Evolutionary conservation across 2,888 invertebrate species (phyloP).

Genomic region (Agrochola lota): DNA sequence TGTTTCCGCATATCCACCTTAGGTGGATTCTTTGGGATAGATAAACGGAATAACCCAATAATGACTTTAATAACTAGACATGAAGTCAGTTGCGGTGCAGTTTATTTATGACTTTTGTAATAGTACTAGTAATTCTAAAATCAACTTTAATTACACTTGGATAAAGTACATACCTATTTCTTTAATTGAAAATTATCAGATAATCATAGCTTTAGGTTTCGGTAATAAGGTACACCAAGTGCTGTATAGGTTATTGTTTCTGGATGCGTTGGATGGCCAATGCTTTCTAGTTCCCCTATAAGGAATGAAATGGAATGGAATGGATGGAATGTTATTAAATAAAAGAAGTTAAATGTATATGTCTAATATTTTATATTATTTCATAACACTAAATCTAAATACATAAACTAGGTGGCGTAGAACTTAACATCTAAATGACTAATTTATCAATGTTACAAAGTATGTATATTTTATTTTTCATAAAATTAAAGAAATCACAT

Average conservation of each 20-base stretch:
- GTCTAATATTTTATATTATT: conserved; percentile 76
- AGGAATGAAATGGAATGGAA: too few species aligned
- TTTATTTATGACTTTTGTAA: neutral
- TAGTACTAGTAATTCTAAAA: neutral
- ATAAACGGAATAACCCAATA: neutral
- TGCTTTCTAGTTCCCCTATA: neutral
- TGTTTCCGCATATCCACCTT: neutral
- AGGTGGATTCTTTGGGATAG: neutral
- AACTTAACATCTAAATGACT: conserved; percentile 87
- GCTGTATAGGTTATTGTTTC: neutral
- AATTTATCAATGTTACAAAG: conserved; percentile 80
- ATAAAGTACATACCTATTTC: neutral
- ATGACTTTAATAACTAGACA: neutral
- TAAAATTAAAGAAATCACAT: conserved; percentile 86
- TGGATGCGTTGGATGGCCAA: neutral
- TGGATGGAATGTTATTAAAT: conserved; percentile 11
- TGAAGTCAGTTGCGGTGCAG: neutral
- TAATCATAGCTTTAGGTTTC: neutral
- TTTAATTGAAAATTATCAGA: neutral
- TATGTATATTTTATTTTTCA: conserved; percentile 73
- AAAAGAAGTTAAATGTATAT: conserved; percentile 57
- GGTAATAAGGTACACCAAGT: too few species aligned
- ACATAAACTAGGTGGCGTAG: conserved; percentile 75
- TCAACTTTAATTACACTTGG: neutral
- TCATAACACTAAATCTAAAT: conserved; percentile 73